A percentile compares a stretch with the other conserved stretches of the same genome.
Conservation (phyloP, 2,888 invertebrate genomes). For the Acleris sparsana region DNA sequence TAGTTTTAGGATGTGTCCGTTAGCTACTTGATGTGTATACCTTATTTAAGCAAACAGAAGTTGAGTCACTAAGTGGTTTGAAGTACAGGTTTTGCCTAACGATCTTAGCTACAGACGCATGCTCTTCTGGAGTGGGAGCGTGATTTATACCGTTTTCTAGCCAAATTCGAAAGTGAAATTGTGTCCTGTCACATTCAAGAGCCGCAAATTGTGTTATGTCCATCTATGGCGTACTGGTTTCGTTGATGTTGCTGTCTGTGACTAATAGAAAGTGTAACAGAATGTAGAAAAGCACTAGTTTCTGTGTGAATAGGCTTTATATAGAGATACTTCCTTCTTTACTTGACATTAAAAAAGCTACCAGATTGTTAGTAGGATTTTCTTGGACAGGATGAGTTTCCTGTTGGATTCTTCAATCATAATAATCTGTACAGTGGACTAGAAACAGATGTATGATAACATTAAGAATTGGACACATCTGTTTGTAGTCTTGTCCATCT, state of each 20-base stretch:
- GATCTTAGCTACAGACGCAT: not conserved
- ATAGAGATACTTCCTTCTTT: constrained; percentile 23
- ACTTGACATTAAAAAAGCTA: constrained; percentile 9
- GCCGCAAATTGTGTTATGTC: constrained; percentile 4
- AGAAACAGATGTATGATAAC: too few relatives aligned
- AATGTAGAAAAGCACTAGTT: constrained; percentile 24
- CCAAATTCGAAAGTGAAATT: constrained; percentile 13
- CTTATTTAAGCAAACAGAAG: not conserved
- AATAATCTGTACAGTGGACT: too few relatives aligned
- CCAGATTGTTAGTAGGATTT: not conserved
- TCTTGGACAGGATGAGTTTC: not conserved
- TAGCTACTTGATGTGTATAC: too few relatives aligned
- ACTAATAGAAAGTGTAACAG: constrained; percentile 23
- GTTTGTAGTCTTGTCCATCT: too few relatives aligned
- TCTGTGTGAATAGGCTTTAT: constrained; percentile 19
- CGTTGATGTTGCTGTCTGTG: constrained; percentile 8
- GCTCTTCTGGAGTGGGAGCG: not conserved
- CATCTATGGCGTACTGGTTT: constrained; percentile 8
- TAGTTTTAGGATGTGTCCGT: too few relatives aligned
- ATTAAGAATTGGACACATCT: too few relatives aligned
- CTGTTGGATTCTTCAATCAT: not conserved
- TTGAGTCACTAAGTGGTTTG: not conserved
- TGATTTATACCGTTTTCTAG: not conserved
- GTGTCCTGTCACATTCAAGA: constrained; percentile 12
- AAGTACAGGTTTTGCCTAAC: not conserved